Evolutionary conservation across 2,113 vertebrate genomes (phyloP), one percentile per base, ranked within the genome.

Genomic region (Aspiorhynchus laticeps): DNA sequence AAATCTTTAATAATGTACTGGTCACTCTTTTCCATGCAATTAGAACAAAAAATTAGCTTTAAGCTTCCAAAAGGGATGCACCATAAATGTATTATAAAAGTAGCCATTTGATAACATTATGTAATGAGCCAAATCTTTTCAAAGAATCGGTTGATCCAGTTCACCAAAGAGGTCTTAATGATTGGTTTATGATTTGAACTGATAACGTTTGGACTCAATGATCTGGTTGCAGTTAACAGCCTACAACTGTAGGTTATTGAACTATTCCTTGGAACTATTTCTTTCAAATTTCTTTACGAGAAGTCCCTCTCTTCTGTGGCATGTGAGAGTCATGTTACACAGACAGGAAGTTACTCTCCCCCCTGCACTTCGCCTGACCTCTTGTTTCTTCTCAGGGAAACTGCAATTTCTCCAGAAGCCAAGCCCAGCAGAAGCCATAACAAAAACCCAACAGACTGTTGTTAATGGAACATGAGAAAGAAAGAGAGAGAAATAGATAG

Each of bases 361-460:
- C 12, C 14, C 33, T 73, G 19, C 78, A 41, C 21, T 41, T 6
- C 6, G 38, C 24, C 24, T 80, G 53, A 41, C 78, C 78, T 26
- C 78, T 73, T 24, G 48, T 79, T 56, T 79, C 76, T 51, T 79
- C 26, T 79, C 76, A 80, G 78, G 36, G 56, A 80, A 26, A 61
- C 33, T 12, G 15, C 78, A 26, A 17, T 63, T 61, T 38, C 53
- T 41, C 12, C 7, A n/a, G 77, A 24, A 12, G 77, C 53, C 78
- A 61, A 26, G 24, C 31, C 51, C 53, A 38, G 53, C 33, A 26
- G 1, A 80, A 17, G 53, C 19, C 56, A n/a, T 59, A n/a, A n/a
- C 56, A 61, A 61, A 61, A 61, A n/a, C 8, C 21, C 56, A n/a
- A 61, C 56, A 61, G 24, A n/a, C 14, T 6, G 28, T 24, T 74